phyloP scores from a whole-genome alignment of 2,888 invertebrate species.

The Machimus atricapillus region DNA sequence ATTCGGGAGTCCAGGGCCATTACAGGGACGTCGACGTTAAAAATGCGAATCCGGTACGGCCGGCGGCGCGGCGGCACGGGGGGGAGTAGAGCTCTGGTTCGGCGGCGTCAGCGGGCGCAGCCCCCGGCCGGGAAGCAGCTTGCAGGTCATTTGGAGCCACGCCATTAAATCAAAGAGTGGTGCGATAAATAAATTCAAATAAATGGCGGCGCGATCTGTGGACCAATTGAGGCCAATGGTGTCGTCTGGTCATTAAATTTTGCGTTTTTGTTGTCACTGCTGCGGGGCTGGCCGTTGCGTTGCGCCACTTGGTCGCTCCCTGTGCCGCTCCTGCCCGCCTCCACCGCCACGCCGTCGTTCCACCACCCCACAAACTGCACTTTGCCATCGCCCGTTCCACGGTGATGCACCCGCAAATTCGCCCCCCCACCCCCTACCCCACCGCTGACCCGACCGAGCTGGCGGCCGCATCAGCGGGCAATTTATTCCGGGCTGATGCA shows the following conservation, averaged over 20 bases:
- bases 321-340: neutral
- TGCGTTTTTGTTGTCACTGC: constrained; percentile 16
- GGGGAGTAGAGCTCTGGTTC: neutral
- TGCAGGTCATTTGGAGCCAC: constrained; percentile 34
- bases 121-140: constrained; percentile 18
- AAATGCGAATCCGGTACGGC: constrained; percentile 11
- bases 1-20: neutral
- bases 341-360: neutral
- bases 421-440: neutral
- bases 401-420: neutral
- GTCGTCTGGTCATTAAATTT: constrained; percentile 42
- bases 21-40: neutral
- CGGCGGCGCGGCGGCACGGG: too few species aligned
- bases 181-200: constrained; percentile 40
- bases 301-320: constrained; percentile 15
- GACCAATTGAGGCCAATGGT: constrained; percentile 42
- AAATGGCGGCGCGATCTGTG: constrained; percentile 36
- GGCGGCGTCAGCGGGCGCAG: neutral
- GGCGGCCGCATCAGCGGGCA: constrained; percentile 8
- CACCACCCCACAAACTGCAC: neutral
- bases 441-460: neutral
- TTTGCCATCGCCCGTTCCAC: neutral
- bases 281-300: constrained; percentile 1
- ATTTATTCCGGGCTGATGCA: constrained; percentile 5
- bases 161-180: constrained; percentile 39